Percentiles rank a stretch among this genome's conserved stretches.
phyloP scores from a whole-genome alignment of 2,888 invertebrate genomes.

The Chrysopilus asiliformis region DNA sequence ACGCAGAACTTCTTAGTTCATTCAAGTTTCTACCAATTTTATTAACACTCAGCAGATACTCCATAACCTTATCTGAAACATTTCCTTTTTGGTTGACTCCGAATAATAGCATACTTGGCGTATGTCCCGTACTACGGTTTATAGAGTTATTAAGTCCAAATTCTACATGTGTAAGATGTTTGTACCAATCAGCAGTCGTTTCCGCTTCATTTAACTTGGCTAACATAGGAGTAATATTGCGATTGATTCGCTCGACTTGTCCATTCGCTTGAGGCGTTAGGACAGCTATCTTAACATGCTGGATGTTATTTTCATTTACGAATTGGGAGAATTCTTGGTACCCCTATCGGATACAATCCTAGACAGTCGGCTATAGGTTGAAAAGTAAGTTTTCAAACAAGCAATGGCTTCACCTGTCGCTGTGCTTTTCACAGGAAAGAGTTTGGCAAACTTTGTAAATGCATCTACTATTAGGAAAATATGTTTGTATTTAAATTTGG shows the following conservation, averaged over 20 bases:
- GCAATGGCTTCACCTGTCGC: constrained; percentile 12
- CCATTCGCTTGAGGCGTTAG: constrained; percentile 22
- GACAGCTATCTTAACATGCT: constrained; percentile 20
- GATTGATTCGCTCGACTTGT: constrained; percentile 15
- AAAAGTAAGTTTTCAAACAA: constrained; percentile 3
- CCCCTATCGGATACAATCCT: constrained; percentile 7
- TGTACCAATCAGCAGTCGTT: constrained; percentile 7
- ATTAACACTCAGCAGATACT: too few species aligned
- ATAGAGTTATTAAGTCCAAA: constrained; percentile 19
- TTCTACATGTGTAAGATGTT: constrained; percentile 11
- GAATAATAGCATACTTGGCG: constrained; percentile 19
- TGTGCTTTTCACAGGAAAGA: constrained; percentile 3
- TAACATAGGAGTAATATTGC: constrained; percentile 8
- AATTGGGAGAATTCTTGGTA: constrained; percentile 11
- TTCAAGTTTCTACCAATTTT: too few species aligned
- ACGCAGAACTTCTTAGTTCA: too few species aligned
- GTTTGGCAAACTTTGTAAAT: constrained; percentile 6
- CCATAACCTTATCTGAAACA: too few species aligned
- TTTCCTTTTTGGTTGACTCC: too few species aligned
- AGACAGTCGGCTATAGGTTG: neutral
- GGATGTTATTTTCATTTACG: constrained; percentile 13
- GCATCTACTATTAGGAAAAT: constrained; percentile 2
- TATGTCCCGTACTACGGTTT: constrained; percentile 18
- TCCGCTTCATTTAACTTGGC: constrained; percentile 8
- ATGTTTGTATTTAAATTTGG: constrained; percentile 1